Evolutionary conservation across 2,797 vertebrate genomes (phyloP).

Genomic region (Threskiornis aethiopicus): DNA sequence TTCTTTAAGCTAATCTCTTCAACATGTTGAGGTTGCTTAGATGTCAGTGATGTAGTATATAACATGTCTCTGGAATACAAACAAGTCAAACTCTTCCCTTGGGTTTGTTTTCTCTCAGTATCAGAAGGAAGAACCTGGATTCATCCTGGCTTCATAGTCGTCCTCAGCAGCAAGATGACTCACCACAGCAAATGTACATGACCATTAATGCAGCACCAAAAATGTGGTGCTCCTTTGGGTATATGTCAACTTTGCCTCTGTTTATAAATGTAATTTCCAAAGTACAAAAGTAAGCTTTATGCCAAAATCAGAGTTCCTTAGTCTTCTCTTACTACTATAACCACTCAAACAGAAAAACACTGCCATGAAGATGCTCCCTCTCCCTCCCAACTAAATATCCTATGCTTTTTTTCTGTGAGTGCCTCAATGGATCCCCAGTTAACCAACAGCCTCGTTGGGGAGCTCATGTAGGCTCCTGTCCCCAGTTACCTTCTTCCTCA

Average conservation of each 20-base stretch:
- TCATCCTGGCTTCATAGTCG: not conserved
- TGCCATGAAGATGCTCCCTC: not conserved
- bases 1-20: not conserved
- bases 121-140: not conserved
- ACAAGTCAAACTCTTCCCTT: not conserved
- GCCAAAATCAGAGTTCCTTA: not conserved
- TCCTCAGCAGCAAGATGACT: not conserved
- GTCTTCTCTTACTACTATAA: not conserved
- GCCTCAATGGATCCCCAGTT: accelerated
- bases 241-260: not conserved
- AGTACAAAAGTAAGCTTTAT: not conserved
- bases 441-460: not conserved
- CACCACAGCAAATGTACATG: not conserved
- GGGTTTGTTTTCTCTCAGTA: not conserved
- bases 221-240: accelerated
- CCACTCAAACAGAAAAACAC: not conserved
- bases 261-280: not conserved
- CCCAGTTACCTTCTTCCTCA: not conserved
- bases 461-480: accelerated
- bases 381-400: not conserved
- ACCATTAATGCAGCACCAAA: not conserved
- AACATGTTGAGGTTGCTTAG: not conserved
- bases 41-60: not conserved
- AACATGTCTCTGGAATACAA: not conserved
- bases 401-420: not conserved